Conservation (phyloP, 1,140 invertebrate genomes). For the Leptonema lineaticorne region DNA sequence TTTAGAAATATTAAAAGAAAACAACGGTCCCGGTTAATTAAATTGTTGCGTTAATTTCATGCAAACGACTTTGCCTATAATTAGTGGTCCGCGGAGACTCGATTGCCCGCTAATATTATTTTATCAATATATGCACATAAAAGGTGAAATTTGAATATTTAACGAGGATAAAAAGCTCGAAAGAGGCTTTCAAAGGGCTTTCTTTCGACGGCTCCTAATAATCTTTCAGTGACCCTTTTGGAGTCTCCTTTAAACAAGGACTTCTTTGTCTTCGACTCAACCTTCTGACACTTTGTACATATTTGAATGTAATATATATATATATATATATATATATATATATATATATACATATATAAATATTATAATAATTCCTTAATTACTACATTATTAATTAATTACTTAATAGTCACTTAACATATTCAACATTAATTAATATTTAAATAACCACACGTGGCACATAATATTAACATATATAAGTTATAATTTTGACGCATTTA, state of each 20-base stretch:
- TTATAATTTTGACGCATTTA: too few species aligned
- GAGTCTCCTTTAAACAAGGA: constrained; percentile 14
- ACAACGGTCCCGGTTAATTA: constrained; percentile 7
- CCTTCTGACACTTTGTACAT: constrained; percentile 14
- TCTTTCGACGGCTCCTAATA: constrained; percentile 14
- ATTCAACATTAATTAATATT: too few species aligned
- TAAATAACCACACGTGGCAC: too few species aligned
- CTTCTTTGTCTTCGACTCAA: constrained; percentile 18
- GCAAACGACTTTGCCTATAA: background rate
- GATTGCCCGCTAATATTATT: constrained; percentile 10
- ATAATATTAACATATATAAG: too few species aligned
- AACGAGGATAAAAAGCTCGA: constrained; percentile 23
- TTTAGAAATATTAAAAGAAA: too few species aligned
- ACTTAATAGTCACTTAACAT: too few species aligned
- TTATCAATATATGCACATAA: constrained; percentile 17
- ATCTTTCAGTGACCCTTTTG: constrained; percentile 21
- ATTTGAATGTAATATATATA: background rate
- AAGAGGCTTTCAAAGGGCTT: constrained; percentile 21
- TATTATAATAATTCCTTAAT: too few species aligned
- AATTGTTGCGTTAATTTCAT: background rate
- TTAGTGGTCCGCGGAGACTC: background rate
- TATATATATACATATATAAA: background rate
- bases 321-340: background rate
- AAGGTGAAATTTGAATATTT: constrained; percentile 22
- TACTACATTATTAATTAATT: too few species aligned